Percentiles rank a stretch among this genome's conserved stretches.
Conservation (phyloP, 2,113 vertebrate genomes). For the Phyllostomus discolor region DNA sequence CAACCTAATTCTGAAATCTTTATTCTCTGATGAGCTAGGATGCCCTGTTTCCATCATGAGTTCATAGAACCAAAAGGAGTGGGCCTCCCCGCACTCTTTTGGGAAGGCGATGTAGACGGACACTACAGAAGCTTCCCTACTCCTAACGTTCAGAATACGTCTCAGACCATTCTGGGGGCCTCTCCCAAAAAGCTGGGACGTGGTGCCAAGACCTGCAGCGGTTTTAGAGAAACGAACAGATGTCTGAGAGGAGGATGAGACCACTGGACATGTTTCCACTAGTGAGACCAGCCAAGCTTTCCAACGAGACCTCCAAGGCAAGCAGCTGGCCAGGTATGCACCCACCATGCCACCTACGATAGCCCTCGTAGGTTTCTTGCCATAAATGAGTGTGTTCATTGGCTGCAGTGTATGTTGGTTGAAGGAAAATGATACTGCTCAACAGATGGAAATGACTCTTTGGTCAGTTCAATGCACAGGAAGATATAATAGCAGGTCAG, state of each 20-base stretch:
- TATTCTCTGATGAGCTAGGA: neutral
- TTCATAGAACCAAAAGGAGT: neutral
- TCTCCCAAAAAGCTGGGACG: neutral
- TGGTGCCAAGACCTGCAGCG: neutral
- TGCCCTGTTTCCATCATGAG: neutral
- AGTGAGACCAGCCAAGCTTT: neutral
- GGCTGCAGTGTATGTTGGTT: slow-evolving; percentile 18
- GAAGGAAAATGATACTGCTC: neutral
- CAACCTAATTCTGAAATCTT: neutral
- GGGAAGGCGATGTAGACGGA: neutral
- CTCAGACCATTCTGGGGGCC: neutral
- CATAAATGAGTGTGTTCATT: slow-evolving; percentile 14
- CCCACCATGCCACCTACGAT: neutral
- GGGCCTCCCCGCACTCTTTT: neutral
- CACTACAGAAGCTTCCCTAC: neutral
- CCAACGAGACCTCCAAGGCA: neutral
- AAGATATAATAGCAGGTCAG: neutral
- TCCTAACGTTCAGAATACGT: neutral
- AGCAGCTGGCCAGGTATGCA: neutral
- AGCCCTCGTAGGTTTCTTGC: neutral
- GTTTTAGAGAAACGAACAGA: slow-evolving; percentile 8
- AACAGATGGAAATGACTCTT: slow-evolving; percentile 6
- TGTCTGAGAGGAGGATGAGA: slow-evolving; percentile 22
- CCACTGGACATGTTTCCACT: slow-evolving; percentile 48
- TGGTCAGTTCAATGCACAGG: neutral